Evolutionary conservation across 2,113 vertebrate species (phyloP).

Genomic region (Galemys pyrenaicus): DNA sequence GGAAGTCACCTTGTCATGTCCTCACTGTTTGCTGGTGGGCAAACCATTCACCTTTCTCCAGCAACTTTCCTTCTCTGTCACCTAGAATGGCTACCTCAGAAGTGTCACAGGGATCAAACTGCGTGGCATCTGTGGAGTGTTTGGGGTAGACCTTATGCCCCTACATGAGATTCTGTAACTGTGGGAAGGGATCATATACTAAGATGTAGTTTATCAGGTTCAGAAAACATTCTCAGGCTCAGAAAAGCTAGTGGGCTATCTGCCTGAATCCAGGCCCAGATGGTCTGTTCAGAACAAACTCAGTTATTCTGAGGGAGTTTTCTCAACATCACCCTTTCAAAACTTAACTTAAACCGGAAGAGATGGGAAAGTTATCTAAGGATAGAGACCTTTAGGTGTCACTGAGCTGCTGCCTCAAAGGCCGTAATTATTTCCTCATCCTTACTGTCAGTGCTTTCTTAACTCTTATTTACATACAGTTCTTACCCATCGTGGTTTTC

Average conservation of each 20-base stretch:
- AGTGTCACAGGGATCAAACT: not conserved
- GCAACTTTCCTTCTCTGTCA: not conserved
- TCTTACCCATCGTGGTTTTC: slow-evolving; percentile 57
- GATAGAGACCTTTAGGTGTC: slow-evolving; percentile 62
- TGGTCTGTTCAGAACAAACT: not conserved
- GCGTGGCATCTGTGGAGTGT: not conserved
- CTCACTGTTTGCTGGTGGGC: not conserved
- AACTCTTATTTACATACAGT: slow-evolving; percentile 55
- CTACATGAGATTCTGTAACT: not conserved
- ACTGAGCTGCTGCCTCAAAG: slow-evolving; percentile 52
- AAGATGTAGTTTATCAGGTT: slow-evolving; percentile 12
- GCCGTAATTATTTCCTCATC: slow-evolving; percentile 67
- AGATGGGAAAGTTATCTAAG: slow-evolving; percentile 67
- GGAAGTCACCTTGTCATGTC: not conserved
- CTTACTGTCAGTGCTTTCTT: slow-evolving; percentile 49
- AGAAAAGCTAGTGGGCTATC: not conserved
- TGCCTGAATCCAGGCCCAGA: not conserved
- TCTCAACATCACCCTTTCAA: slow-evolving; percentile 21
- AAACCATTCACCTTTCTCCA: not conserved
- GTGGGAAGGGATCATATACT: not conserved
- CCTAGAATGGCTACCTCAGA: not conserved
- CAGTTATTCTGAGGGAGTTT: slow-evolving; percentile 39
- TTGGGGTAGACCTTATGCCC: not conserved
- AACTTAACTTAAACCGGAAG: slow-evolving; percentile 56
- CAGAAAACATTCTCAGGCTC: slow-evolving; percentile 30